Evolutionary conservation across 2,797 vertebrate species (phyloP).

Genomic region (Platalea minor): DNA sequence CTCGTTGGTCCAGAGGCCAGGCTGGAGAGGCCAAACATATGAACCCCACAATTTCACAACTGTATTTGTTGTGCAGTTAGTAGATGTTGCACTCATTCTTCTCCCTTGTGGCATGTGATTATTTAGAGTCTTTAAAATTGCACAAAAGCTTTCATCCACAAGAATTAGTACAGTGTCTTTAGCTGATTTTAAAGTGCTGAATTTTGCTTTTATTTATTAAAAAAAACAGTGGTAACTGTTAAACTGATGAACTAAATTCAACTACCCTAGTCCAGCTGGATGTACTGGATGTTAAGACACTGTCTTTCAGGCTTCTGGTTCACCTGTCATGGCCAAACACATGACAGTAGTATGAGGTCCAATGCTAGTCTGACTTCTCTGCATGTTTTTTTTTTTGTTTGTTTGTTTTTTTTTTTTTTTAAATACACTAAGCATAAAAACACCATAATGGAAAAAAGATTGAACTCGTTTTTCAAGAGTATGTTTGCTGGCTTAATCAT

Average conservation of each 20-base stretch:
- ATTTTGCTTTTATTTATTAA: background rate
- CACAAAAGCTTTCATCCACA: background rate
- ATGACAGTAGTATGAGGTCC: background rate
- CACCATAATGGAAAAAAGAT: background rate
- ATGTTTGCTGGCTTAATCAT: background rate
- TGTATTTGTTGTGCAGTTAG: background rate
- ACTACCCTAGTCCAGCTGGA: background rate
- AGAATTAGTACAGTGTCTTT: background rate
- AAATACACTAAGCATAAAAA: background rate
- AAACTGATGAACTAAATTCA: background rate
- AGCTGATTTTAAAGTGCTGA: background rate
- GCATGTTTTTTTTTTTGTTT: too few relatives aligned
- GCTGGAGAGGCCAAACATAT: background rate
- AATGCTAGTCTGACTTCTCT: background rate
- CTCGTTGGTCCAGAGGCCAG: background rate
- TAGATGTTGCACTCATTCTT: background rate
- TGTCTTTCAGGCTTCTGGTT: background rate
- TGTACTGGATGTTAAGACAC: background rate
- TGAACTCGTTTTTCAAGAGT: background rate
- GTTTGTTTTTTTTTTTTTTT: too few relatives aligned
- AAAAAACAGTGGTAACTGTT: background rate
- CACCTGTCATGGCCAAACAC: background rate
- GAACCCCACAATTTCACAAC: background rate
- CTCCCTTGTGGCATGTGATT: background rate
- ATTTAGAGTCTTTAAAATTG: background rate